phyloP scores from a whole-genome alignment of 1,140 invertebrate species.

The Archivesica marissinica region DNA sequence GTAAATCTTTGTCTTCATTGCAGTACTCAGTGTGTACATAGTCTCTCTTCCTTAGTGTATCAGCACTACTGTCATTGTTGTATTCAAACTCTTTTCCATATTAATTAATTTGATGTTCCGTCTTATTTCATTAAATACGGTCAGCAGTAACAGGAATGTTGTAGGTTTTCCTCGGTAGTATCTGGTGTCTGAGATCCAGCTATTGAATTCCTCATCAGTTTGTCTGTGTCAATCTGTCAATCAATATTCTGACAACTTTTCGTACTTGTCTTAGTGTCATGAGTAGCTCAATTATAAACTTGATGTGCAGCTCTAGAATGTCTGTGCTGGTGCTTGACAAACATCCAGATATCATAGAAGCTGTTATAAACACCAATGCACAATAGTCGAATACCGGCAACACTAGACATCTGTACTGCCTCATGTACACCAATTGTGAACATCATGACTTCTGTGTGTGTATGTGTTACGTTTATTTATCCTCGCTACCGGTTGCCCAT shows the following conservation, averaged over 20 bases:
- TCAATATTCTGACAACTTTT: constrained; percentile 1
- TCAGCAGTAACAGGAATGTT: background rate
- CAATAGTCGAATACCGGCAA: background rate
- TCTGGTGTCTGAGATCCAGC: background rate
- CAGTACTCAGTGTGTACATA: background rate
- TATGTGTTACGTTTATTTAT: no score
- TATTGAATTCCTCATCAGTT: constrained; percentile 2
- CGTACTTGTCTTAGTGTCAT: background rate
- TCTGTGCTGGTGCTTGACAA: background rate
- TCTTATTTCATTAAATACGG: background rate
- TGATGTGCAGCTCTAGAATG: background rate
- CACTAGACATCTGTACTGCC: background rate
- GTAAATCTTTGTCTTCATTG: constrained; percentile 2
- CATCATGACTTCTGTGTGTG: background rate
- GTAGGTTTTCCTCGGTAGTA: background rate
- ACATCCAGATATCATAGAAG: background rate
- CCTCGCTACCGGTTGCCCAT: no score
- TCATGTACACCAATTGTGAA: background rate
- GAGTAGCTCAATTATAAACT: constrained; percentile 14
- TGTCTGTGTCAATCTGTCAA: background rate
- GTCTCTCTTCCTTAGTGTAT: background rate
- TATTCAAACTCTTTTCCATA: constrained; percentile 44
- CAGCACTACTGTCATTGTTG: background rate
- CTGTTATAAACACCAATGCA: background rate
- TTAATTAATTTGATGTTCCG: background rate